Base-by-base conservation (phyloP, 23 tunicate genomes). In the Halocynthia aurantium region DNA sequence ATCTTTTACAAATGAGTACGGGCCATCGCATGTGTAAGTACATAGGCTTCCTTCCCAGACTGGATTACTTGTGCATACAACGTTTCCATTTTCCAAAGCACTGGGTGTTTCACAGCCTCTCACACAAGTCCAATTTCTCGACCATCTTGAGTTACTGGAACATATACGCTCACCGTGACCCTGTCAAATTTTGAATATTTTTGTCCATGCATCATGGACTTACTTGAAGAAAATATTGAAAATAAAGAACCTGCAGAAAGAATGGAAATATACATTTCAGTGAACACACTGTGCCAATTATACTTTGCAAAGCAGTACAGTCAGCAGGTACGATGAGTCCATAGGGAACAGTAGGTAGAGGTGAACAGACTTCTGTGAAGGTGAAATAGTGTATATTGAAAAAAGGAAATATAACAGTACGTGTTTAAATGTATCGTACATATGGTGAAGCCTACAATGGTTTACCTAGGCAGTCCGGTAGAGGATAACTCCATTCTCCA, bases 401-500 rank as follows among this genome's bases (percentile, higher is more conserved):
- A 10, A 56, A 5, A 31, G 64, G 17, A 58, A 4, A 58, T 58
- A 58, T 58, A 1, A 58, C 17, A 13, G 15, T 9, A 76, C 18
- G 4, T 56, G 12, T 76, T 8, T n/a, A 2, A 2, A 57, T 76
- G 10, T 1, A 20, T 0, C 11, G 6, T 12, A 11, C n/a, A 67
- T 53, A 10, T 65, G 62, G 5, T 10, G 5, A 52, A 10, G 9
- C 8, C 21, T 11, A 52, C 15, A 52, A 12, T 51, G 21, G 61
- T 51, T 31, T 44, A 88, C 95, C 71, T 53, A 63, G 63, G 61
- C 95, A 88, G 6, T 67, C n/a, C 6, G 95, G 87, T 57, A 52
- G 15, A 65, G 70, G 22, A 17, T 53, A 60, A 61, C 84, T 88
- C 95, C 95, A 88, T 10, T n/a, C 55, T 5, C 95, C 95, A 52